Evolutionary conservation across 2,797 vertebrate species (phyloP).

Genomic region (Halcyon badia): DNA sequence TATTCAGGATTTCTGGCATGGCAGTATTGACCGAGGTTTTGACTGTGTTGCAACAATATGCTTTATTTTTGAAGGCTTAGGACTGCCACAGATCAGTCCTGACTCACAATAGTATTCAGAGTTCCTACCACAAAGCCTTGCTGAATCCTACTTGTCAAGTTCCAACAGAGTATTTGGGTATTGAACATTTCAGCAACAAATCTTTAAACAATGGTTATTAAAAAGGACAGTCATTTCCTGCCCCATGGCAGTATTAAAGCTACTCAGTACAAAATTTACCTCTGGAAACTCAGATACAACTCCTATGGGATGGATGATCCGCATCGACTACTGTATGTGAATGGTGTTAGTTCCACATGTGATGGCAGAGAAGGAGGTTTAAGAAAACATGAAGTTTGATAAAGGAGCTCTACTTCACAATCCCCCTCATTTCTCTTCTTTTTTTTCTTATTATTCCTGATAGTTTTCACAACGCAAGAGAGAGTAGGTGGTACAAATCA

Average conservation of each 20-base stretch:
- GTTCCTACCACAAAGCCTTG: background rate
- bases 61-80: background rate
- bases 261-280: background rate
- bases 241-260: background rate
- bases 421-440: background rate
- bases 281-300: background rate
- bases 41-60: background rate
- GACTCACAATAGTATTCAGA: background rate
- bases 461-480: background rate
- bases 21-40: background rate
- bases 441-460: background rate
- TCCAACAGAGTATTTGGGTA: background rate
- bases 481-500: background rate
- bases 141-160: background rate
- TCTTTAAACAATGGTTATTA: background rate
- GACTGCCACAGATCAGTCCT: background rate
- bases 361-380: background rate
- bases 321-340: background rate
- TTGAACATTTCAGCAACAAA: background rate
- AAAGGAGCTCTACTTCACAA: background rate
- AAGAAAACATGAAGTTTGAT: background rate
- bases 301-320: rapidly evolving
- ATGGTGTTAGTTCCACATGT: background rate
- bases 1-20: background rate
- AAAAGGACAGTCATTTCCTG: background rate